Conservation (phyloP, 2,888 invertebrate genomes). For the Aphodius sticticus region DNA sequence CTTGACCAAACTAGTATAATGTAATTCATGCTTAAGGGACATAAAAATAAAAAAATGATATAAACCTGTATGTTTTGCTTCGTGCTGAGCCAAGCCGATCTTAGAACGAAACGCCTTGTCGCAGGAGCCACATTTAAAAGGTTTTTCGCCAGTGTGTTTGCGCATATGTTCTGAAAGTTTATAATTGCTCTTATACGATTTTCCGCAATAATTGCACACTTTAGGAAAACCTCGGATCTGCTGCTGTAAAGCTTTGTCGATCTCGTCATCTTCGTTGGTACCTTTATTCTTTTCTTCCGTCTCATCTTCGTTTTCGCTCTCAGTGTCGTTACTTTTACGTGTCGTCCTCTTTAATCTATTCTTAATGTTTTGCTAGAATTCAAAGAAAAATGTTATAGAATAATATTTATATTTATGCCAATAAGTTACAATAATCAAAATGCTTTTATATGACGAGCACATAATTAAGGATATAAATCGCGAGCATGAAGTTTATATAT, state of each 20-base stretch:
- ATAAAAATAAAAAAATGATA: background rate
- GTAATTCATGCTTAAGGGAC: too few relatives aligned
- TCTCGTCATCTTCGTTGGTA: constrained; percentile 42
- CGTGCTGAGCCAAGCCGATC: constrained; percentile 68
- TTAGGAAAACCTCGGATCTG: constrained; percentile 54
- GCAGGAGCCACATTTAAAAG: constrained; percentile 65
- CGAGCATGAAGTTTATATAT: too few relatives aligned
- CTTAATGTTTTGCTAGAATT: constrained; percentile 42
- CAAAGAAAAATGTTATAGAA: constrained; percentile 9
- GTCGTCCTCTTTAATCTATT: constrained; percentile 44
- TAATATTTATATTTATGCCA: too few relatives aligned
- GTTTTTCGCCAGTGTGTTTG: constrained; percentile 68
- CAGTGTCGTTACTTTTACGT: constrained; percentile 40
- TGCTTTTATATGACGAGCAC: too few relatives aligned
- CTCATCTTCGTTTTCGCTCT: constrained; percentile 46
- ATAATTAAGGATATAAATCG: too few relatives aligned
- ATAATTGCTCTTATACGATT: constrained; percentile 67
- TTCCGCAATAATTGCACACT: constrained; percentile 65
- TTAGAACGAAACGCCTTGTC: constrained; percentile 69
- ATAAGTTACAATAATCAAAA: too few relatives aligned
- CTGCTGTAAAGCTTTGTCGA: constrained; percentile 29
- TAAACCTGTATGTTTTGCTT: constrained; percentile 65
- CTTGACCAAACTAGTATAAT: too few relatives aligned
- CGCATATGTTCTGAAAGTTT: constrained; percentile 68
- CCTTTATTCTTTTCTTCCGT: constrained; percentile 43